These are phyloP conservation scores for Cheilosia scutellata DNA, from an alignment of 2,888 invertebrate species.

Conservation along the genomic window DNA sequence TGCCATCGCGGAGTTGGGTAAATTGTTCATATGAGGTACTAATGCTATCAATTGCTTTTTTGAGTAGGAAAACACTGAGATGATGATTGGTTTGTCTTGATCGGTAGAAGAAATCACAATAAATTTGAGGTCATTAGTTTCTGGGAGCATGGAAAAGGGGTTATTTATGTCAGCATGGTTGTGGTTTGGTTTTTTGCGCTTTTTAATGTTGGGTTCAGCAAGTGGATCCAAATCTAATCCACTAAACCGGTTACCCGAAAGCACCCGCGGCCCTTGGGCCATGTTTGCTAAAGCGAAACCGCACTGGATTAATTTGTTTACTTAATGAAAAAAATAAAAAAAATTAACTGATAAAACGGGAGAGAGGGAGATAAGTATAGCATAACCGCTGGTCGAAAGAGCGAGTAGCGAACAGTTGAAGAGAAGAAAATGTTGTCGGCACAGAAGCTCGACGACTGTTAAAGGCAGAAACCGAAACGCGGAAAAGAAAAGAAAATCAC, in stretches of 20 bases:
- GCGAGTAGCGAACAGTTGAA: no score
- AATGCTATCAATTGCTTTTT: background rate
- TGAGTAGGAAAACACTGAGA: conserved; percentile 1
- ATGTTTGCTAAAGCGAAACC: background rate
- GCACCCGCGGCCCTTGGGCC: conserved; percentile 7
- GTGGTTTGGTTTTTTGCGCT: background rate
- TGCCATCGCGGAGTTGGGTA: conserved; percentile 9
- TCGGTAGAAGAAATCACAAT: conserved; percentile 9
- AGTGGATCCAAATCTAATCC: conserved; percentile 1
- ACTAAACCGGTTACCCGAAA: conserved; percentile 12
- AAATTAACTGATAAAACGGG: no score
- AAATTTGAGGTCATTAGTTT: conserved; percentile 3
- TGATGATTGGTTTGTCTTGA: background rate
- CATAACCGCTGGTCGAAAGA: no score
- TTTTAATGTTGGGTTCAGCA: conserved; percentile 10
- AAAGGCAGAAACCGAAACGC: no score
- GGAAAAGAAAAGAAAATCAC: no score
- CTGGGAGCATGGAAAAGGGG: no score
- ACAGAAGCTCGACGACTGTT: no score
- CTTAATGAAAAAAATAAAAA: no score
- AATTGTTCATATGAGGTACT: conserved; percentile 4
- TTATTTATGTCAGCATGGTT: no score
- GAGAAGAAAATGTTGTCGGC: no score
- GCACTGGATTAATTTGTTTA: no score
- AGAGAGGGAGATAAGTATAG: no score